Base-by-base conservation (phyloP, 2,797 vertebrate species). In the Meda fulgida region DNA sequence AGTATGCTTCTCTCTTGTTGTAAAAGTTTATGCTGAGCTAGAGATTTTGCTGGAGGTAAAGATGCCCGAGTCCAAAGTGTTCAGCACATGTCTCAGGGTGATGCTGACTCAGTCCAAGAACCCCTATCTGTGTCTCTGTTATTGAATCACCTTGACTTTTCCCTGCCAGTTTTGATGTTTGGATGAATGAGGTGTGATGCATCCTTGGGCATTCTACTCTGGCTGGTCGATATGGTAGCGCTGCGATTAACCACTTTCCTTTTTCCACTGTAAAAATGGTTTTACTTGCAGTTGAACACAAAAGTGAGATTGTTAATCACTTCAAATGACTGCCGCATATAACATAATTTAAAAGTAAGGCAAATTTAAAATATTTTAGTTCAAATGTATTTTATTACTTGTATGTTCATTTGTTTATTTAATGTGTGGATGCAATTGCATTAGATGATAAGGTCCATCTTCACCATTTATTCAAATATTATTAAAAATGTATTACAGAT, bases 81-180 rank as follows among this genome's bases (percentile, higher is more conserved):
- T 66, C 4, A 78, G 53, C 55, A 53, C 34, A 31, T 38, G 66
- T 78, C 73, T 43, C 67, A 29, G 58, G 69, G 85, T 48, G 21
- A 75, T 86, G 84, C 80, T 85, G 87, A 89, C 76, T 88, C 79
- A 79, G 86, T 73, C n/a, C 26, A 69, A 60, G 46, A 83, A 66
- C 60, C 73, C 48, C 72, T 79, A 78, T 69, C 73, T 85, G 53
- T 85, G 80, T 67, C 29, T 75, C 65, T 79, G 78, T 79, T 80
- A 53, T 80, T 86, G 78, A 86, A 87, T 86, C 78, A 38, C 79
- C 72, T 84, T 77, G 72, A 67, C 72, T 67, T 77, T 14, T 69
- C n/a, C 60, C 46, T 77, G 48, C 82, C 81, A 77, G 82, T 73
- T 82, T 86, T 86, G 72, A 82, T 66, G 65, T 55, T 75, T 71